Evolutionary conservation across 1,140 invertebrate species (phyloP).

Genomic region (Bombus consobrinus): DNA sequence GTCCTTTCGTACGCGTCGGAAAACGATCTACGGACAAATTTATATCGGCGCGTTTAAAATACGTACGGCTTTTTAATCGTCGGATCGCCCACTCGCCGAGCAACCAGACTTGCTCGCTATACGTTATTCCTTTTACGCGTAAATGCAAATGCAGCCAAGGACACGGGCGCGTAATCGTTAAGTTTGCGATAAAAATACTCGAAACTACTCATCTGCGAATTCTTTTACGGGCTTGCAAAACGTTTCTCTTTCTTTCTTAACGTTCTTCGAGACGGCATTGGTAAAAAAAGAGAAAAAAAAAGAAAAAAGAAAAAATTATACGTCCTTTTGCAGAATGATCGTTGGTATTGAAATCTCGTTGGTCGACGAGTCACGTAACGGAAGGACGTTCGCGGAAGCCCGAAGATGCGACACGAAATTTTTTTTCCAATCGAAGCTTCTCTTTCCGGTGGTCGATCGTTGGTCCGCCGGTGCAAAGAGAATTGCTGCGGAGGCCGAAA

Average conservation of each 20-base stretch:
- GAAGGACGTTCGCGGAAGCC: constrained; percentile 4
- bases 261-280: not conserved
- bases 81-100: not conserved
- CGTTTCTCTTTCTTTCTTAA: not conserved
- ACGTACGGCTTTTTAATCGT: not conserved
- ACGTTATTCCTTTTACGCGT: constrained; percentile 14
- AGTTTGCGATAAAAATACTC: constrained; percentile 33
- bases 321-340: not conserved
- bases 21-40: not conserved
- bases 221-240: not conserved
- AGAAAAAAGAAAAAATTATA: not conserved
- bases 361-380: not conserved
- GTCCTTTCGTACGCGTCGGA: not conserved
- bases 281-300: no score
- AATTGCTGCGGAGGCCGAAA: constrained; percentile 66
- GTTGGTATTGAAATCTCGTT: not conserved
- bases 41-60: not conserved
- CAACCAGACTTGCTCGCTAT: constrained; percentile 7
- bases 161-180: constrained; percentile 22
- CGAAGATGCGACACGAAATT: not conserved
- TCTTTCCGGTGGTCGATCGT: constrained; percentile 52
- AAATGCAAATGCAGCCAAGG: constrained; percentile 51
- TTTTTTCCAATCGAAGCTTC: constrained; percentile 25
- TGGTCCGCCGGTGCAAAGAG: constrained; percentile 54
- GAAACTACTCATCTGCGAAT: not conserved